Conservation (phyloP, 2,888 invertebrate genomes). For the Caenorhabditis zanzibari region DNA sequence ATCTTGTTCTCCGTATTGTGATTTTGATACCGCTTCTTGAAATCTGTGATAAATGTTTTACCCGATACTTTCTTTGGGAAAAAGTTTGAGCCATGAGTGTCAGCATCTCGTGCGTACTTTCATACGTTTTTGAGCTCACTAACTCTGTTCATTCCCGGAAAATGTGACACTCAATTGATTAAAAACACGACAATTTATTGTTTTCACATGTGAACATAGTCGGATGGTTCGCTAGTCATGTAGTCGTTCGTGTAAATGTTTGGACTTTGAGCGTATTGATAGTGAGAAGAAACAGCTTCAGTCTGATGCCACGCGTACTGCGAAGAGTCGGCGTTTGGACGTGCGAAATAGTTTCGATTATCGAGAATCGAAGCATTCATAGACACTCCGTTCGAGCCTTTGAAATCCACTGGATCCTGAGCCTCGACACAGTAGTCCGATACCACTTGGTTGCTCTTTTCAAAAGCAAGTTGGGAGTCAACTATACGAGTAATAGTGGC, state of each 20-base stretch:
- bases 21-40: neutral
- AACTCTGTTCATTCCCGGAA: no score
- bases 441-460: constrained; percentile 19
- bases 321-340: constrained; percentile 35
- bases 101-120: no score
- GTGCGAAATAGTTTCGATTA: constrained; percentile 52
- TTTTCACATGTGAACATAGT: constrained; percentile 50
- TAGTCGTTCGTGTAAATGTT: constrained; percentile 59
- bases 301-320: constrained; percentile 41
- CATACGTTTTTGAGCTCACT: no score
- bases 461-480: constrained; percentile 24
- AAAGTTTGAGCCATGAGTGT: no score
- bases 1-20: neutral
- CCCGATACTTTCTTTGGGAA: no score
- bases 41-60: no score
- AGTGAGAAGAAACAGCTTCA: constrained; percentile 36
- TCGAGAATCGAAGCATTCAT: constrained; percentile 57
- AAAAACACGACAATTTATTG: no score
- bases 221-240: constrained; percentile 55
- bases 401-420: constrained; percentile 10
- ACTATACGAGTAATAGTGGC: constrained; percentile 37
- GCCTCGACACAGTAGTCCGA: constrained; percentile 46
- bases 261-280: constrained; percentile 55
- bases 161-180: no score
- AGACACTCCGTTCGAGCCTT: constrained; percentile 16